Evolutionary conservation across 2,797 vertebrate genomes (phyloP).

Genomic region (Pseudochaenichthys georgianus): DNA sequence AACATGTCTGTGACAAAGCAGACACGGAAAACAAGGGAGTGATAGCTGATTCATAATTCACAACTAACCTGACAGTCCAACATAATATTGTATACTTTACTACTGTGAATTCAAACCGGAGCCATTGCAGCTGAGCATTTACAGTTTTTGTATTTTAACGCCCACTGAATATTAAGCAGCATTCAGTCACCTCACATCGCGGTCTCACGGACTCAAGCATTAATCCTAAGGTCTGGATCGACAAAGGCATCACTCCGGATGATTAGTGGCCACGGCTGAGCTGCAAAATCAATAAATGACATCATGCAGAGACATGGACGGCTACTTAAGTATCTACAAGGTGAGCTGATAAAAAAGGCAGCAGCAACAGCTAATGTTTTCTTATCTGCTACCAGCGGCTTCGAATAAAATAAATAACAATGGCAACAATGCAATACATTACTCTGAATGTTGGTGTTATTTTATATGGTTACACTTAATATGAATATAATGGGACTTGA

Average conservation of each 20-base stretch:
- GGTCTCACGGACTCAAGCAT: constrained; percentile 45
- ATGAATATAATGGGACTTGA: constrained; percentile 15
- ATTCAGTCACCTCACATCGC: constrained; percentile 50
- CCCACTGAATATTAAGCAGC: constrained; percentile 34
- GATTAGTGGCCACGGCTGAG: constrained; percentile 59
- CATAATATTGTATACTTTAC: not conserved
- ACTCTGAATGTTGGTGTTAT: not conserved
- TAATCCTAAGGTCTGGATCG: constrained; percentile 58
- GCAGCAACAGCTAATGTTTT: constrained; percentile 11
- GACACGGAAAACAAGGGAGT: not conserved
- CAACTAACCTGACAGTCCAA: not conserved
- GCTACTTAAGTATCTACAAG: constrained; percentile 30
- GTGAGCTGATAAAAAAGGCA: constrained; percentile 28
- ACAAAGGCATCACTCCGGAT: constrained; percentile 61
- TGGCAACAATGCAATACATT: not conserved
- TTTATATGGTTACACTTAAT: not conserved
- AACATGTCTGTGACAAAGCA: not conserved
- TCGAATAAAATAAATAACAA: not conserved
- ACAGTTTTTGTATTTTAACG: constrained; percentile 19
- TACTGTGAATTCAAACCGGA: not conserved
- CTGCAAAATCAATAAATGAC: constrained; percentile 76
- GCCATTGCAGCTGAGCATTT: not conserved
- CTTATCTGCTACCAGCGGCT: not conserved
- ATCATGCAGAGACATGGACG: constrained; percentile 56
- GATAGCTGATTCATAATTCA: not conserved